A percentile compares a stretch with the other conserved stretches of the same genome.
Evolutionary conservation across 2,888 invertebrate species (phyloP).

Genomic region (Drosophila austrosaltans): DNA sequence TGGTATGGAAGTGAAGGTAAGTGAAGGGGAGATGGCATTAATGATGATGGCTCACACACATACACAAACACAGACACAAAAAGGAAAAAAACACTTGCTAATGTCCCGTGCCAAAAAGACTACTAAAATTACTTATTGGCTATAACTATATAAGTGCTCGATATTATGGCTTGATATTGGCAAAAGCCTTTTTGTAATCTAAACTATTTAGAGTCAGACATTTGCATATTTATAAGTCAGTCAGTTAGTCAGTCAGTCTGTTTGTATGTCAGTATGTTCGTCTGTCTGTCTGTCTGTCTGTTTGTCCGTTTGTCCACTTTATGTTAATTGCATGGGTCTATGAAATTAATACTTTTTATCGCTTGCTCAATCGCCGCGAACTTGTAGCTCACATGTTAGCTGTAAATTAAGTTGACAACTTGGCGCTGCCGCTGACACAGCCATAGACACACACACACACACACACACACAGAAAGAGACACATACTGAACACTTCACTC

Average conservation of each 20-base stretch:
- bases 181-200: conserved; percentile 57
- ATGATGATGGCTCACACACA: conserved; percentile 6
- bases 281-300: conserved; percentile 15
- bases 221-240: conserved; percentile 70
- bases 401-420: conserved; percentile 79
- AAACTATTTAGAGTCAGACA: conserved; percentile 56
- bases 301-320: conserved; percentile 56
- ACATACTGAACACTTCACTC: neutral
- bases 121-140: conserved; percentile 36
- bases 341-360: conserved; percentile 78
- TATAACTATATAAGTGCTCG: conserved; percentile 29
- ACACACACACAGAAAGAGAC: neutral
- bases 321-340: conserved; percentile 73
- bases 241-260: conserved; percentile 1
- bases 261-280: conserved; percentile 24
- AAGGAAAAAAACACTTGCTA: neutral
- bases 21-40: neutral
- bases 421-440: conserved; percentile 67
- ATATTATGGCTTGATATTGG: conserved; percentile 25
- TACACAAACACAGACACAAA: neutral
- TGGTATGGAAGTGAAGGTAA: neutral
- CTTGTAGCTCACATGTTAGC: conserved; percentile 78
- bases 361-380: conserved; percentile 75
- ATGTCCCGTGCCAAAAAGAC: neutral
- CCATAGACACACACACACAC: conserved; percentile 13